Conservation (phyloP, 2,113 vertebrate species). For the Daubentonia madagascariensis region DNA sequence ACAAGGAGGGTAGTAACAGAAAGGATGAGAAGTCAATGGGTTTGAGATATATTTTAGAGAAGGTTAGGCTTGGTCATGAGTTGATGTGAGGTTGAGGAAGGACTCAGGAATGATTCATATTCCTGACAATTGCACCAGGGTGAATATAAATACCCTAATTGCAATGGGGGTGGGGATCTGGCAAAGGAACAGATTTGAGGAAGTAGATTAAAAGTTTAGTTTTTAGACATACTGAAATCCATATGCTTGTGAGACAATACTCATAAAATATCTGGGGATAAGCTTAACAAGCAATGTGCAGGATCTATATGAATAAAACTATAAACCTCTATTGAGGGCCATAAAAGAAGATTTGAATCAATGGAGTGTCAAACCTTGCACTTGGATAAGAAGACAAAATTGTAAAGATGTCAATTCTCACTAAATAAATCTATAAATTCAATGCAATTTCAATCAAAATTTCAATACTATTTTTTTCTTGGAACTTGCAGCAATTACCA, state of each 20-base stretch:
- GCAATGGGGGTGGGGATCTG: background rate
- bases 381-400: constrained; percentile 49
- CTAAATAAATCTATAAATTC: constrained; percentile 71
- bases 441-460: constrained; percentile 60
- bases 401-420: constrained; percentile 65
- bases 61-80: background rate
- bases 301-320: constrained; percentile 63
- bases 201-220: constrained; percentile 28
- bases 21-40: background rate
- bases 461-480: constrained; percentile 45
- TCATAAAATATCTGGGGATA: constrained; percentile 58
- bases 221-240: constrained; percentile 33
- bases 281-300: constrained; percentile 56
- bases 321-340: constrained; percentile 59
- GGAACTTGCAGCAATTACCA: constrained; percentile 33
- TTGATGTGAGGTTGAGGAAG: background rate
- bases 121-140: background rate
- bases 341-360: constrained; percentile 74
- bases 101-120: background rate
- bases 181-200: background rate
- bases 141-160: background rate
- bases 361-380: constrained; percentile 61
- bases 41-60: background rate
- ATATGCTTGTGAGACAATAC: constrained; percentile 11
- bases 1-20: background rate